Percentiles rank a stretch among this genome's conserved stretches.
Conservation (phyloP, 2,113 vertebrate species). For the Albula glossodonta region DNA sequence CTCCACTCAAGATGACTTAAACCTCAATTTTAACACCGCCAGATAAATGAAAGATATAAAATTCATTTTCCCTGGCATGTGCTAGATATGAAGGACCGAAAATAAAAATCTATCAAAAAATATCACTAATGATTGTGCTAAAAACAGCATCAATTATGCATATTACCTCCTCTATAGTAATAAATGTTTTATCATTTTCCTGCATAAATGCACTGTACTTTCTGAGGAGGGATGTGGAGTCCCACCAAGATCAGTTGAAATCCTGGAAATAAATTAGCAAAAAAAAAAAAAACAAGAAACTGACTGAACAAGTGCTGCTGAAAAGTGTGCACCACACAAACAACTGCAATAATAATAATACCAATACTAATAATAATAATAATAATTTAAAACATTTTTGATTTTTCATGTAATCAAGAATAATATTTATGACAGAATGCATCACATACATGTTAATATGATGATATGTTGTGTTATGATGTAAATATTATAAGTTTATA, state of each 20-base stretch:
- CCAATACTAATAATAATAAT: too few relatives aligned
- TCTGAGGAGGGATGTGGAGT: slow-evolving; percentile 84
- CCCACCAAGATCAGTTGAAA: slow-evolving; percentile 88
- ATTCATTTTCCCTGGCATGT: slow-evolving; percentile 86
- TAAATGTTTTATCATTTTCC: slow-evolving; percentile 99
- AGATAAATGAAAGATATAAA: slow-evolving; percentile 92
- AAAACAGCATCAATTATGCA: slow-evolving; percentile 99
- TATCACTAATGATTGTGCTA: slow-evolving; percentile 99
- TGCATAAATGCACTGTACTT: slow-evolving; percentile 96
- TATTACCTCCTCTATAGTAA: slow-evolving; percentile 99
- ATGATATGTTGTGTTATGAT: too few relatives aligned
- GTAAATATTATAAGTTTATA: background rate
- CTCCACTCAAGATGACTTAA: slow-evolving; percentile 81
- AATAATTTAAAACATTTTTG: too few relatives aligned
- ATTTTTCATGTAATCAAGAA: slow-evolving; percentile 8
- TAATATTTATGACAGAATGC: slow-evolving; percentile 22
- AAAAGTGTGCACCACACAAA: slow-evolving; percentile 60
- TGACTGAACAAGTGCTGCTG: slow-evolving; percentile 76
- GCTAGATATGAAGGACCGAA: slow-evolving; percentile 86
- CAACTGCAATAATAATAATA: slow-evolving; percentile 43
- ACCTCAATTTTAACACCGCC: slow-evolving; percentile 83
- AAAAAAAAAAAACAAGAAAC: slow-evolving; percentile 71
- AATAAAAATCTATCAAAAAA: slow-evolving; percentile 94
- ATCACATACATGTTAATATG: background rate
- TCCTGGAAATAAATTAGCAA: slow-evolving; percentile 86